phyloP scores from a whole-genome alignment of 2,888 invertebrate genomes.

The Drosophila testacea region DNA sequence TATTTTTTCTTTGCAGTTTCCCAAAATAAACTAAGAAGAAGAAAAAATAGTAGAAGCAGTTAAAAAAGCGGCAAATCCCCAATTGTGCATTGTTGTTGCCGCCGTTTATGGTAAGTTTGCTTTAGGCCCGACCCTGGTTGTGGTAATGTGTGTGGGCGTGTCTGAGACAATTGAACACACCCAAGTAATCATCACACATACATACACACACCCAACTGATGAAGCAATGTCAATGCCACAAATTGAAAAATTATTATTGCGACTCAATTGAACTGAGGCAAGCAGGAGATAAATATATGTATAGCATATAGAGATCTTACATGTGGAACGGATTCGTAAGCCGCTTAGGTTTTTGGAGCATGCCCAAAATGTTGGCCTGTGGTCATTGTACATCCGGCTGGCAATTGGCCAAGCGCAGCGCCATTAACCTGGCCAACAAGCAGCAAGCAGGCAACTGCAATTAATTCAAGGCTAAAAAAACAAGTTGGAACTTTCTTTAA shows the following conservation, averaged over 20 bases:
- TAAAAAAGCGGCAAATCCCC: slow-evolving; percentile 8
- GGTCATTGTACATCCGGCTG: slow-evolving; percentile 59
- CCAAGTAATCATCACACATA: slow-evolving; percentile 54
- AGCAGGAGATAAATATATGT: not conserved
- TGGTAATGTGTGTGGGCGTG: slow-evolving; percentile 54
- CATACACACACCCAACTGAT: slow-evolving; percentile 40
- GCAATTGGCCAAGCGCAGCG: slow-evolving; percentile 48
- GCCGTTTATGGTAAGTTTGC: slow-evolving; percentile 72
- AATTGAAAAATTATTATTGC: slow-evolving; percentile 35
- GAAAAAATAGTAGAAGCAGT: slow-evolving; percentile 24
- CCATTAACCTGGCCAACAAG: slow-evolving; percentile 53
- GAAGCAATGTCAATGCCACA: slow-evolving; percentile 77
- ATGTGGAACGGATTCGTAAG: slow-evolving; percentile 45
- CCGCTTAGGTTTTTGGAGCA: slow-evolving; percentile 38
- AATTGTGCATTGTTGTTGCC: slow-evolving; percentile 51
- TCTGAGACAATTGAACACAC: slow-evolving; percentile 57
- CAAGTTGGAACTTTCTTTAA: slow-evolving; percentile 57
- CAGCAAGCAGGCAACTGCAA: slow-evolving; percentile 31
- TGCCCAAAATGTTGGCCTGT: slow-evolving; percentile 18
- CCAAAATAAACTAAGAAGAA: slow-evolving; percentile 29
- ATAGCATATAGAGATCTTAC: slow-evolving; percentile 8
- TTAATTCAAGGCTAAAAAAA: slow-evolving; percentile 48
- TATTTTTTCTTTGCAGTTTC: slow-evolving; percentile 55
- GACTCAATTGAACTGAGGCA: slow-evolving; percentile 31
- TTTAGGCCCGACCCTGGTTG: slow-evolving; percentile 22